phyloP scores from a whole-genome alignment of 2,888 invertebrate species.

The Heliothis peltigera region DNA sequence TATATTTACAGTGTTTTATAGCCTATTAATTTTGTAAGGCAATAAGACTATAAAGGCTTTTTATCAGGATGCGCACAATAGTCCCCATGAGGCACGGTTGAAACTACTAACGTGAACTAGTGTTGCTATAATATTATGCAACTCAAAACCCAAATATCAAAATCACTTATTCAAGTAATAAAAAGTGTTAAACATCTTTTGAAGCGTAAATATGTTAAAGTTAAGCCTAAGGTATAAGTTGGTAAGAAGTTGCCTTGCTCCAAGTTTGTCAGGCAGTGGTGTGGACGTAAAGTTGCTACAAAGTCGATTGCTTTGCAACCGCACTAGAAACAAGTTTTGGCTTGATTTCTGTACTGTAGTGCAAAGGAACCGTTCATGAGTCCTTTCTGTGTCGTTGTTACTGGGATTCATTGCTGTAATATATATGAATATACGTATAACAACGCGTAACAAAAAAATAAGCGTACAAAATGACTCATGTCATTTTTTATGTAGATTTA shows the following conservation, averaged over 20 bases:
- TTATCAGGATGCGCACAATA: too few species aligned
- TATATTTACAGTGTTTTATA: too few species aligned
- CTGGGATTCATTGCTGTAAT: constrained; percentile 18
- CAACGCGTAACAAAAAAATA: too few species aligned
- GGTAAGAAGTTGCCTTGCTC: constrained; percentile 58
- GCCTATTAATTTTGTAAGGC: too few species aligned
- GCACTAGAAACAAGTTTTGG: constrained; percentile 68
- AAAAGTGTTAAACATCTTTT: constrained; percentile 44
- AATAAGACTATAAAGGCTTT: too few species aligned
- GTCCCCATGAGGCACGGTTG: too few species aligned
- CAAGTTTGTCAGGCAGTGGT: constrained; percentile 64
- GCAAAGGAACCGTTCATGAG: constrained; percentile 50
- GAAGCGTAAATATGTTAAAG: constrained; percentile 59
- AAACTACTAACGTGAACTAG: too few species aligned
- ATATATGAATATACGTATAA: too few species aligned
- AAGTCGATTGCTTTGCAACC: constrained; percentile 77
- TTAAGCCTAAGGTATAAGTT: constrained; percentile 63
- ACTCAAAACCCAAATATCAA: constrained; percentile 23
- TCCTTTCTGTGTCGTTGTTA: constrained; percentile 32
- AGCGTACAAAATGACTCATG: too few species aligned
- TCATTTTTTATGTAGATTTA: background rate
- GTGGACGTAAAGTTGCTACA: constrained; percentile 67
- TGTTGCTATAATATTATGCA: too few species aligned
- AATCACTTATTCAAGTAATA: constrained; percentile 37
- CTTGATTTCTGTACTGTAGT: constrained; percentile 65